phyloP scores from a whole-genome alignment of 1,140 invertebrate species.

The Gryllus bimaculatus region DNA sequence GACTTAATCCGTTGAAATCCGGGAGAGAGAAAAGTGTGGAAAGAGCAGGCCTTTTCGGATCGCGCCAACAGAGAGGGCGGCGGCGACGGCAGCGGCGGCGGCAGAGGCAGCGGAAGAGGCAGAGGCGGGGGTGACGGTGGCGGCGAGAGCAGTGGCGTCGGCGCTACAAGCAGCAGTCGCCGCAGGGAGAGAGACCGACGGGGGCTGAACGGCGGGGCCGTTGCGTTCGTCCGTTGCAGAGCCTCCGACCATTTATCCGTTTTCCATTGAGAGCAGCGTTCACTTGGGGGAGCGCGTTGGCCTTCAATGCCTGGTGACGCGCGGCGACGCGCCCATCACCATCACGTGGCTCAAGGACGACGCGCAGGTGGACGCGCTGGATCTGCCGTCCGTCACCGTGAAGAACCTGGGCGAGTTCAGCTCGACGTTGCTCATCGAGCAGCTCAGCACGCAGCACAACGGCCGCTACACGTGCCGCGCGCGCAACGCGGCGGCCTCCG shows the following conservation, averaged over 20 bases:
- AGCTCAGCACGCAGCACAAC: slow-evolving; percentile 36
- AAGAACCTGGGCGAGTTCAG: slow-evolving; percentile 29
- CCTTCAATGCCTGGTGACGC: slow-evolving; percentile 55
- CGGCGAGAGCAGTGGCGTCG: background rate
- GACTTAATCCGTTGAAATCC: too few species aligned
- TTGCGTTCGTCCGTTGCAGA: slow-evolving; percentile 36
- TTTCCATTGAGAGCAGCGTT: slow-evolving; percentile 47
- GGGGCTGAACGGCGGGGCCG: background rate
- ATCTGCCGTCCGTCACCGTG: slow-evolving; percentile 14
- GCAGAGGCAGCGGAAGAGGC: too few species aligned
- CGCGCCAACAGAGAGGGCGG: too few species aligned
- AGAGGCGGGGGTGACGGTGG: background rate
- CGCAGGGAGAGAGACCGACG: background rate
- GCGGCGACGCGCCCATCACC: slow-evolving; percentile 63
- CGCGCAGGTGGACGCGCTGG: slow-evolving; percentile 12
- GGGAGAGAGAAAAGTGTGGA: too few species aligned
- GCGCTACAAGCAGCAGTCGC: too few species aligned
- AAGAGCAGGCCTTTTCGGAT: too few species aligned
- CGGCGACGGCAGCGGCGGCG: too few species aligned
- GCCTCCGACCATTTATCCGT: slow-evolving; percentile 60
- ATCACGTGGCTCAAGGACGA: slow-evolving; percentile 51
- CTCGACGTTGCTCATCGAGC: slow-evolving; percentile 40
- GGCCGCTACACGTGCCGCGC: slow-evolving; percentile 43
- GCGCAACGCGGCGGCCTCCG: slow-evolving; percentile 28
- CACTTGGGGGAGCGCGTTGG: slow-evolving; percentile 55